Evolutionary conservation across 2,888 invertebrate species (phyloP).

Genomic region (Tetanocera ferruginea): DNA sequence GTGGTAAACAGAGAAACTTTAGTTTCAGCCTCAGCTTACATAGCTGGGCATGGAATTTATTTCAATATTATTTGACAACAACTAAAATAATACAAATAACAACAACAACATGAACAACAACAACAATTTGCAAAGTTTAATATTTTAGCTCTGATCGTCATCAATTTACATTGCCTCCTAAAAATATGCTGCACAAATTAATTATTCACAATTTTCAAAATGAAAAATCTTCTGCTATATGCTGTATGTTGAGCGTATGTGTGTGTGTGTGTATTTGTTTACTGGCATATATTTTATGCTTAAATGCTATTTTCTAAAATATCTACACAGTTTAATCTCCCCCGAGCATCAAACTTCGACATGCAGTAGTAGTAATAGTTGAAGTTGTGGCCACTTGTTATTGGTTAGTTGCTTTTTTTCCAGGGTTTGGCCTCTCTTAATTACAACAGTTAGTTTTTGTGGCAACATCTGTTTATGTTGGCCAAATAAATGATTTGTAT

Average conservation of each 20-base stretch:
- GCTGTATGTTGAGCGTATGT: constrained; percentile 4
- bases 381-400: constrained; percentile 7
- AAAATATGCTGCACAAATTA: constrained; percentile 46
- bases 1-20: constrained; percentile 10
- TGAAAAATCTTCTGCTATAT: constrained; percentile 29
- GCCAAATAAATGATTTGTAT: constrained; percentile 16
- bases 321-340: constrained; percentile 48
- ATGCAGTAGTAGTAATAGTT: constrained; percentile 17
- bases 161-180: constrained; percentile 36
- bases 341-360: constrained; percentile 36
- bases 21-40: neutral
- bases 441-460: constrained; percentile 7
- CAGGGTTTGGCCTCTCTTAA: constrained; percentile 12
- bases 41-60: constrained; percentile 22
- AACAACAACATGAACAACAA: constrained; percentile 33
- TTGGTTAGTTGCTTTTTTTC: neutral
- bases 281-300: constrained; percentile 3
- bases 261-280: constrained; percentile 34
- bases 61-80: constrained; percentile 37
- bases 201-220: constrained; percentile 43
- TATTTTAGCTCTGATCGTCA: neutral
- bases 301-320: constrained; percentile 31
- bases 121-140: neutral
- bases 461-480: constrained; percentile 13
- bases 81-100: constrained; percentile 16